Base-by-base conservation (phyloP, 92 coral and sea anemone genomes). In the Siderastrea radians region DNA sequence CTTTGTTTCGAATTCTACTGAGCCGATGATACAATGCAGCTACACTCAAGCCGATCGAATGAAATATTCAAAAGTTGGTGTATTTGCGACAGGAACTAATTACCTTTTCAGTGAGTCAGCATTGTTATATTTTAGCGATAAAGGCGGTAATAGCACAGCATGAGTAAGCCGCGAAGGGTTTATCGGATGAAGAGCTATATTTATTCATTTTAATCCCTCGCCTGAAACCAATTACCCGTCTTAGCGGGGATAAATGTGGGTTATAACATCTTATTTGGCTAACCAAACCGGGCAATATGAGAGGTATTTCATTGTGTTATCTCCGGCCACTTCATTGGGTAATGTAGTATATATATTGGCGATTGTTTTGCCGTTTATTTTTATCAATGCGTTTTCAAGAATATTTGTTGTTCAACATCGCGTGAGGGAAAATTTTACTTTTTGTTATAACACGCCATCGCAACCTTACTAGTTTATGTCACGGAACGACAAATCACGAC, bases 351-450 rank as follows among this genome's bases (percentile, higher is more conserved):
- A 17, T 74, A 12, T 72, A 74, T 84, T 19, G n/a, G 49, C 14
- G 46, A 15, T 15, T 74, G 80, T 52, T 5, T 9, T 49, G n/a
- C 14, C 60, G 71, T 72, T 72, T 59, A 66, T 83, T 83, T 72
- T 83, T 73, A 26, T 19, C 65, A 4, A 47, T 17, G 43, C 13
- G 69, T 73, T 49, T 51, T 1, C 9, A 74, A 55, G 14, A 59
- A 2, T 54, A 47, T 55, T 54, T 53, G 53, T 15, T 43, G 52
- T 84, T 62, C n/a, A 49, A 8, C 62, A 60, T 84, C 73, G 87
- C 87, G 87, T 84, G 87, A 84, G 81, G 49, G 50, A 48, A 10
- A 17, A 74, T 49, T 48, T 60, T 55, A 7, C 68, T 77, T 77
- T 59, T 46, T 59, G 86, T 53, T 72, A 50, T 57, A 54, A 44